Evolutionary conservation across 2,113 vertebrate genomes (phyloP).

Genomic region (Poeciliopsis turrubarensis): DNA sequence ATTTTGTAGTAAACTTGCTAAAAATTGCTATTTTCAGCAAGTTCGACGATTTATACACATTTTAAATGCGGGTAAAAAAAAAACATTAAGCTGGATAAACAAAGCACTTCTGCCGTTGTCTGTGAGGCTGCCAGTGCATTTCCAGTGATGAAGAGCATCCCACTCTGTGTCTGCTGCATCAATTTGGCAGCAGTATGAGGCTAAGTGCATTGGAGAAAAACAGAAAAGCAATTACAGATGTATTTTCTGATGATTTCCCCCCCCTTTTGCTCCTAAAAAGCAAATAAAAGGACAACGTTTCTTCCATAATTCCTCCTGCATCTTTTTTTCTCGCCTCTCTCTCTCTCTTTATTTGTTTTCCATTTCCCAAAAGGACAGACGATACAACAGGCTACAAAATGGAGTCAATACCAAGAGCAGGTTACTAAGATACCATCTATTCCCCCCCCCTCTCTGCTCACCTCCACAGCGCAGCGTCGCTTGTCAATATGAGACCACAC

Average conservation of each 20-base stretch:
- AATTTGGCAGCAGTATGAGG: not conserved
- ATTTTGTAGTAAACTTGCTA: not conserved
- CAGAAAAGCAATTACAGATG: not conserved
- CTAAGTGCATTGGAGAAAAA: not conserved
- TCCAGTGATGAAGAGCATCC: not conserved
- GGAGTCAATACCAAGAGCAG: conserved; percentile 39
- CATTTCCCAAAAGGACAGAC: not conserved
- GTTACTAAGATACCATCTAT: conserved; percentile 47
- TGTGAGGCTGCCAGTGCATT: not conserved
- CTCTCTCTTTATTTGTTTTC: not conserved
- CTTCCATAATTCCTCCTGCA: not conserved
- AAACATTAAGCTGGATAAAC: not conserved
- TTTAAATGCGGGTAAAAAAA: not conserved
- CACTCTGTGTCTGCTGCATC: not conserved
- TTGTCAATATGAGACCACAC: conserved; percentile 12
- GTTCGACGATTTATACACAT: not conserved
- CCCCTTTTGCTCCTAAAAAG: not conserved
- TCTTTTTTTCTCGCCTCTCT: not conserved
- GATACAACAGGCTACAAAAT: conserved; percentile 43
- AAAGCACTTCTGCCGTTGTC: not conserved
- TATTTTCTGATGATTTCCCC: not conserved
- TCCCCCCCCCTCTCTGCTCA: conserved; percentile 1
- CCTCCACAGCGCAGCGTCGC: not conserved
- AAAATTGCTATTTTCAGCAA: no score
- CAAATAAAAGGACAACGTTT: conserved; percentile 9